Evolutionary conservation across 1,140 invertebrate species (phyloP), one percentile per base, ranked within the genome.

Genomic region (Elysia chlorotica): DNA sequence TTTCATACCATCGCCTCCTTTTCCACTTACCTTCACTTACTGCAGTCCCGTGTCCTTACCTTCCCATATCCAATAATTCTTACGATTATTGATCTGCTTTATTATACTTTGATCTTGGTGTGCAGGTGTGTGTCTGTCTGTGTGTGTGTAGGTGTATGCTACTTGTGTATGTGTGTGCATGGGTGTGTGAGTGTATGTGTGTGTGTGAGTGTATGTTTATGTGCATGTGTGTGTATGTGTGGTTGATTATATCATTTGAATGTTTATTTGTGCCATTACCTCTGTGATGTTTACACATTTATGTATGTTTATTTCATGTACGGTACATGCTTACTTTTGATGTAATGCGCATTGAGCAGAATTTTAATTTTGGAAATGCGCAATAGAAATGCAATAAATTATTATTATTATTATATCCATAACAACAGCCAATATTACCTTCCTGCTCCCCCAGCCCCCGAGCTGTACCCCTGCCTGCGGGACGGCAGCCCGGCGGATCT

Each of bases 391-490:
- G 41, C 10, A 48, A n/a, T n/a, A 48, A 48, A 48, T n/a, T 10
- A 48, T n/a, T 48, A 14, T 48, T 48, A 10, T n/a, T n/a, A n/a
- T 48, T n/a, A 48, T n/a, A 14, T 48, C 41, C 41, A 10, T n/a
- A 48, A n/a, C 41, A 48, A 10, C 41, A 48, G 41, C 41, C n/a
- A 59, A 59, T 59, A 10, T 59, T 23, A 17, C 17, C 33, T 65
- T 33, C 14, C 33, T 36, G 5, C 28, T 23, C 56, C 48, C 48
- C 2, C 48, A 68, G 66, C 48, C 30, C 48, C 66, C 19, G 66
- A 68, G 38, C 17, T 68, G n/a, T 48, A 68, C n/a, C 38, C 66
- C 2, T 56, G 66, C 31, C 48, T 68, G 25, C 30, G 41, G 21
- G 48, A 68, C 33, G 66, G 28, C 2, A 36, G 14, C 48, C 0